Evolutionary conservation across 2,797 vertebrate species (phyloP).

Genomic region (Antrozous pallidus): DNA sequence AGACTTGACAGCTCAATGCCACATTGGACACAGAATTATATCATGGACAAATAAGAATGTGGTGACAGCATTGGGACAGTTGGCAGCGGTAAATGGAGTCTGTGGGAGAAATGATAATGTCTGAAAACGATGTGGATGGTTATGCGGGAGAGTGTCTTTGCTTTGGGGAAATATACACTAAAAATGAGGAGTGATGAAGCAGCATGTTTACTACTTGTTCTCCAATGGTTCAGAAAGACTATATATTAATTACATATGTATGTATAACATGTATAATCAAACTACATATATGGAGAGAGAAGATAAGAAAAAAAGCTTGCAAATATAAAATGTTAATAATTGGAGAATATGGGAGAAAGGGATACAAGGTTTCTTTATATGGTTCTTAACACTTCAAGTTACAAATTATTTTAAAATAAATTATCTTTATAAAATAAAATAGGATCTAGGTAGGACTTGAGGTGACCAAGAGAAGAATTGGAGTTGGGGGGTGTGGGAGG

Average conservation of each 20-base stretch:
- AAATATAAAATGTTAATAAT: neutral
- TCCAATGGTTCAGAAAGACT: neutral
- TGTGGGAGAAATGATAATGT: neutral
- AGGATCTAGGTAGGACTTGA: neutral
- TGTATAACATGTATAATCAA: neutral
- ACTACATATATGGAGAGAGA: neutral
- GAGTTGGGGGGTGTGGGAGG: rapidly evolving
- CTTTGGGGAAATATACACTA: neutral
- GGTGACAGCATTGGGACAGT: neutral
- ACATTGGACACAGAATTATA: neutral
- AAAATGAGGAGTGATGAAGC: neutral
- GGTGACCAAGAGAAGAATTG: neutral
- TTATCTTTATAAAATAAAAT: neutral
- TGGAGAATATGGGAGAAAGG: neutral
- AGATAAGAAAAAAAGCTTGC: neutral
- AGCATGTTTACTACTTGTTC: neutral
- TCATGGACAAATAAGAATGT: neutral
- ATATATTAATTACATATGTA: neutral
- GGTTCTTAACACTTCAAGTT: neutral
- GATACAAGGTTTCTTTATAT: neutral
- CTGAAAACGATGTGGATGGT: neutral
- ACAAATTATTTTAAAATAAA: neutral
- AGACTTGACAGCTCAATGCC: neutral
- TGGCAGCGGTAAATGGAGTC: neutral
- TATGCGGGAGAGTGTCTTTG: neutral